Evolutionary conservation across 1,140 invertebrate genomes (phyloP), one percentile per base, ranked within the genome.

Genomic region (Orchestia grillus): DNA sequence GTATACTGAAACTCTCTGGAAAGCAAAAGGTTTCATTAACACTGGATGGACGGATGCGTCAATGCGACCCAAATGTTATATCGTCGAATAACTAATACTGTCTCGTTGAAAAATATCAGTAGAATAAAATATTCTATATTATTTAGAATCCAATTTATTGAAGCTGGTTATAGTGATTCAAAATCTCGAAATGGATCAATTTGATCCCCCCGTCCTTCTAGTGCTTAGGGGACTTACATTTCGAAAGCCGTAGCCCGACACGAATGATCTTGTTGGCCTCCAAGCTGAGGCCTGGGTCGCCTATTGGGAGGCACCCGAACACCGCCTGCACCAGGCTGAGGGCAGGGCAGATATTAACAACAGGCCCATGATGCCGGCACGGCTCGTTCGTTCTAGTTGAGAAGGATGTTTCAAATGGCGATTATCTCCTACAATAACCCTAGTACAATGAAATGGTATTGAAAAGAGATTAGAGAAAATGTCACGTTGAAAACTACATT

Each of bases 301-400:
- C 97, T 42, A 98, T 98, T n/a, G 97, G 97, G 23, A 98, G 97
- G 97, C 98, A 98, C 23, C 98, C 98, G 19, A 99, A 97, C 11
- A 98, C 97, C 0, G 98, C 98, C 98, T 99, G 98, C 96, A 98
- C 98, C 43, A 98, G 97, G 97, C 98, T 98, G 87, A 45, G 42
- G 40, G 19, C 23, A 91, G 0, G 19, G 36, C 62, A 36, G 15
- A 1, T 36, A 36, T 77, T 77, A 77, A 36, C 62, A 77, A 77
- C 28, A 23, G 15, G 1, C 36, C 11, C 11, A 36, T 77, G 62
- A 1, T 36, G 11, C 28, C 28, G 15, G 11, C 28, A 36, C 62
- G 36, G 62, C 62, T 77, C 62, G 36, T 8, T 19, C 19, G 47
- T 19, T 6, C 19, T 19, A 6, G 62, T 77, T 77, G 28, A 15